phyloP scores from a whole-genome alignment of 2,113 vertebrate species.

The Hypanus sabinus region DNA sequence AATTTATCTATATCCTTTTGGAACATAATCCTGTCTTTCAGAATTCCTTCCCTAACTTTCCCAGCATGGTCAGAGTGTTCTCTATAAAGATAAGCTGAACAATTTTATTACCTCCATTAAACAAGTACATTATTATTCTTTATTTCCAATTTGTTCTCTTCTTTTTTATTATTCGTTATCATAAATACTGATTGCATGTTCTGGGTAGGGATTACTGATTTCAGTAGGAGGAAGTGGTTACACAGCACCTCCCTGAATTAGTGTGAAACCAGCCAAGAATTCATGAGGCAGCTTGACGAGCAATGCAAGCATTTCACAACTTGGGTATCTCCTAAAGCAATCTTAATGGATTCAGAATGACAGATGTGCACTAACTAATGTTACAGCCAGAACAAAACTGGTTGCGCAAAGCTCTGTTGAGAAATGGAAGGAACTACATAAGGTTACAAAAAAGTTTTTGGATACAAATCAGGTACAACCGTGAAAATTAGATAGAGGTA shows the following conservation, averaged over 20 bases:
- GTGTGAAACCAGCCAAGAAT: not conserved
- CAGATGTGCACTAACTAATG: not conserved
- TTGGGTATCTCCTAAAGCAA: not conserved
- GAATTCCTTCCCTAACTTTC: no score
- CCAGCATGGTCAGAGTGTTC: no score
- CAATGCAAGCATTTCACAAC: not conserved
- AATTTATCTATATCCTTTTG: no score
- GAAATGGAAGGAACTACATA: not conserved
- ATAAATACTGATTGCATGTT: not conserved
- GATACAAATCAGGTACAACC: not conserved
- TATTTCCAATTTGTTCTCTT: not conserved
- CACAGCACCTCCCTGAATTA: not conserved
- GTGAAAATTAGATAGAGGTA: not conserved
- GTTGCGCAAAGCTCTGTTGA: not conserved
- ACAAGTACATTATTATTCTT: not conserved
- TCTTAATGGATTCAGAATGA: not conserved
- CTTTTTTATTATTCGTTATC: not conserved
- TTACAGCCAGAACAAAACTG: not conserved
- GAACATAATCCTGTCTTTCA: no score
- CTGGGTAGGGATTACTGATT: not conserved
- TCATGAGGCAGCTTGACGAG: not conserved
- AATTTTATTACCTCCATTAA: no score
- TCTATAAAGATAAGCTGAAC: no score
- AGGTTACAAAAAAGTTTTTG: not conserved
- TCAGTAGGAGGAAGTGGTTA: not conserved